Conservation (phyloP, 2,113 vertebrate species). For the Cariama cristata region DNA sequence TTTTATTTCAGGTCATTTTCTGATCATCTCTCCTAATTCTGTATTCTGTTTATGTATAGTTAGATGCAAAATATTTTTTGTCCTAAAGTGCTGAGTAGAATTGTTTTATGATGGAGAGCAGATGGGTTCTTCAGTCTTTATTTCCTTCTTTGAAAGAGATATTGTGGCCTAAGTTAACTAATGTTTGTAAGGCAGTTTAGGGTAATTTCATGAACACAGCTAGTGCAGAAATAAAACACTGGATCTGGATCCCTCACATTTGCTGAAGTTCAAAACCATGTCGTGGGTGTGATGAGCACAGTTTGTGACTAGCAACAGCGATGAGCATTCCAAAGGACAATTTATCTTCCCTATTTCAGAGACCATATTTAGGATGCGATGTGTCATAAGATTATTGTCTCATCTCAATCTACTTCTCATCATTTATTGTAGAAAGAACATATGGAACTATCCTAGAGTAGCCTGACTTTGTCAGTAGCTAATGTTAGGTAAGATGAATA, state of each 20-base stretch:
- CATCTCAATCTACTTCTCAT: neutral
- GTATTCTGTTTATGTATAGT: neutral
- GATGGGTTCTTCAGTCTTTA: neutral
- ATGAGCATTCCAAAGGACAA: conserved; percentile 38
- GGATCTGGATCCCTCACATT: neutral
- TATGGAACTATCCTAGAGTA: neutral
- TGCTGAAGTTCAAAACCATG: conserved; percentile 6
- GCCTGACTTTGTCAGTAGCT: neutral
- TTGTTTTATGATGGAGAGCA: conserved; percentile 18
- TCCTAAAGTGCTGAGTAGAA: neutral
- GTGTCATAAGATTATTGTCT: conserved; percentile 36
- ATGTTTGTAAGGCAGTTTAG: neutral
- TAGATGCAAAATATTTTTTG: neutral
- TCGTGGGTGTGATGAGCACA: conserved; percentile 32
- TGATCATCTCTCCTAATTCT: neutral
- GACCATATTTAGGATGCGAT: conserved; percentile 28
- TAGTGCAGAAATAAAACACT: conserved; percentile 17
- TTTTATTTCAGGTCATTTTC: neutral
- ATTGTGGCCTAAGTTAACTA: neutral
- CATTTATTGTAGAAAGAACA: neutral
- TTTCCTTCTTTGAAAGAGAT: neutral
- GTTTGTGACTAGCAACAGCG: neutral
- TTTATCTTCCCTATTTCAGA: neutral
- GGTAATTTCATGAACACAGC: neutral
- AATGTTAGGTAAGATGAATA: neutral